Conservation (phyloP, 2,113 vertebrate genomes). For the Campylorhamphus procurvoides region DNA sequence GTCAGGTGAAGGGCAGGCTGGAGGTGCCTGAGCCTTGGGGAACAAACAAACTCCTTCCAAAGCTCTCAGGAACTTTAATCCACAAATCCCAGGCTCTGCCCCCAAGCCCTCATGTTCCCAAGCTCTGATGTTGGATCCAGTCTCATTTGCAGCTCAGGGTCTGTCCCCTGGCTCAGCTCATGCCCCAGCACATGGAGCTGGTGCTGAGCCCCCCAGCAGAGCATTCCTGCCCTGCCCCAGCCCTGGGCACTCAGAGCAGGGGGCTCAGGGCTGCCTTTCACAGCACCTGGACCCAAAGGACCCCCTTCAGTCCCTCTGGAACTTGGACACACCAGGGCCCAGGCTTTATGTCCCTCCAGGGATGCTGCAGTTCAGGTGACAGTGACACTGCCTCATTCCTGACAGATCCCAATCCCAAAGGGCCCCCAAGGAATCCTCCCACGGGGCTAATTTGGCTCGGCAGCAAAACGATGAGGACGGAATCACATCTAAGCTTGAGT, state of each 20-base stretch:
- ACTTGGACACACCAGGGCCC: accelerated
- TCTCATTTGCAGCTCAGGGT: neutral
- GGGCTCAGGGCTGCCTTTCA: no score
- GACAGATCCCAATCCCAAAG: neutral
- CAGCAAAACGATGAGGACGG: neutral
- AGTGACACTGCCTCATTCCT: neutral
- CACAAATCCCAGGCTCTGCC: neutral
- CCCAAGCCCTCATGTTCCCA: neutral
- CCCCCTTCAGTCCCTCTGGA: neutral
- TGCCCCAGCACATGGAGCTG: neutral
- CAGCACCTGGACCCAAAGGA: neutral
- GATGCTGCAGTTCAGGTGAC: accelerated
- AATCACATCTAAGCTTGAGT: neutral
- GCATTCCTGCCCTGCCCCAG: no score
- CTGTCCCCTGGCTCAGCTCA: neutral
- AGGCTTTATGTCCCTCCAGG: accelerated
- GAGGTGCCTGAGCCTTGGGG: neutral
- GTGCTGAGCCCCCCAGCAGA: no score
- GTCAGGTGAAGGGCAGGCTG: neutral
- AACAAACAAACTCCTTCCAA: neutral
- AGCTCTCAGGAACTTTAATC: neutral
- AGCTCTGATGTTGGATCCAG: neutral
- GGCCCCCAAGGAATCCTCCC: neutral
- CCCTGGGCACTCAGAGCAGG: neutral
- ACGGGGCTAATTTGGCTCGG: accelerated